phyloP scores from a whole-genome alignment of 2,888 invertebrate genomes.

The Euproctis similis region DNA sequence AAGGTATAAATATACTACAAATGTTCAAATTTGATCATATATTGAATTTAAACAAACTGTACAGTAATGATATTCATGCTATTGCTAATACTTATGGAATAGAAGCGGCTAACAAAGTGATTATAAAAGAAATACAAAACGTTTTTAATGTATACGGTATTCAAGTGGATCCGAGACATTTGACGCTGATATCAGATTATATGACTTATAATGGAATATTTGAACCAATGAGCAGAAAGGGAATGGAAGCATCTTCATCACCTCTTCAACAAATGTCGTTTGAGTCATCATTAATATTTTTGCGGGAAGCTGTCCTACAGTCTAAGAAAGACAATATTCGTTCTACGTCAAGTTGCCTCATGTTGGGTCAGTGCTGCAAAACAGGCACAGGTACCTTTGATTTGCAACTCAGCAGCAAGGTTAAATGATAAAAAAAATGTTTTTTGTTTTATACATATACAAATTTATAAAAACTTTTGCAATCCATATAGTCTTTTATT shows the following conservation, averaged over 20 bases:
- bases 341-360: conserved; percentile 91
- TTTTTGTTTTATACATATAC: conserved; percentile 4
- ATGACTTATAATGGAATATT: conserved; percentile 97
- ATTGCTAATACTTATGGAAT: conserved; percentile 95
- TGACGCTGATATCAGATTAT: conserved; percentile 95
- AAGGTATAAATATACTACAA: conserved; percentile 94
- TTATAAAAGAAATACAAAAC: conserved; percentile 95
- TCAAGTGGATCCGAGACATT: conserved; percentile 93
- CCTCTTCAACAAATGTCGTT: conserved; percentile 99
- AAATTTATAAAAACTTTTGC: background rate
- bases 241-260: conserved; percentile 93
- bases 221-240: conserved; percentile 91
- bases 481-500: too few relatives aligned
- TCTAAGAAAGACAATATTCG: conserved; percentile 83
- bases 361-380: conserved; percentile 88
- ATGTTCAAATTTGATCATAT: conserved; percentile 89
- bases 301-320: conserved; percentile 84
- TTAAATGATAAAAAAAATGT: conserved; percentile 16
- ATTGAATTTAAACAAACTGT: conserved; percentile 87
- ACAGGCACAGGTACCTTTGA: conserved; percentile 88
- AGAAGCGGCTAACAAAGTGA: conserved; percentile 94
- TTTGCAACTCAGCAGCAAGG: conserved; percentile 47
- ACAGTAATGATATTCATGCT: conserved; percentile 95
- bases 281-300: conserved; percentile 92
- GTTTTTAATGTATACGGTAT: conserved; percentile 99